Conservation (phyloP, 1,140 invertebrate species). For the Monochamus saltuarius region DNA sequence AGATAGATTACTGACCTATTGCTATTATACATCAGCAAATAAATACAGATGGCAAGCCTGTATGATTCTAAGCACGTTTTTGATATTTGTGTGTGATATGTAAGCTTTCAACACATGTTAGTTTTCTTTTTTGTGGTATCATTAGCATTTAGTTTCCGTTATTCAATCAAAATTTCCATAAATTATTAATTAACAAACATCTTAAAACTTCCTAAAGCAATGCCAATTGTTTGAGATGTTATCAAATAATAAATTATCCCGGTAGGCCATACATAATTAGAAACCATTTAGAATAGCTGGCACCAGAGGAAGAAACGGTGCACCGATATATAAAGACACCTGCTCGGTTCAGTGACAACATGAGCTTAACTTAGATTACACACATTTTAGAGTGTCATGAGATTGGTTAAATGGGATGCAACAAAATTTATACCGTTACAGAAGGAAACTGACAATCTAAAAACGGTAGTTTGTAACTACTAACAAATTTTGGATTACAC, state of each 20-base stretch:
- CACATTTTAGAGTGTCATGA: constrained; percentile 22
- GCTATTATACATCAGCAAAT: too few relatives aligned
- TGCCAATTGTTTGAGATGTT: constrained; percentile 16
- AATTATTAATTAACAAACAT: too few relatives aligned
- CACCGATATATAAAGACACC: constrained; percentile 15
- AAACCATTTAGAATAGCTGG: constrained; percentile 14
- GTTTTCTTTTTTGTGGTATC: too few relatives aligned
- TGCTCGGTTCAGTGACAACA: constrained; percentile 20
- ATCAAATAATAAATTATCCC: constrained; percentile 18
- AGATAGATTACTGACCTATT: too few relatives aligned
- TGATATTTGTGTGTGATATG: too few relatives aligned
- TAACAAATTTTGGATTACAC: too few relatives aligned
- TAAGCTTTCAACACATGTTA: too few relatives aligned
- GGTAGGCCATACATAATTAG: constrained; percentile 6
- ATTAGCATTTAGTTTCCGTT: too few relatives aligned
- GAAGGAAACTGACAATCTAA: constrained; percentile 11
- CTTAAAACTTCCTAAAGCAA: too few relatives aligned
- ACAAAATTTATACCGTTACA: constrained; percentile 2
- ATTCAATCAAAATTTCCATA: too few relatives aligned
- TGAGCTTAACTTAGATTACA: constrained; percentile 21
- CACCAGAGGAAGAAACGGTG: constrained; percentile 8
- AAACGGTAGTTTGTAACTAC: constrained; percentile 3
- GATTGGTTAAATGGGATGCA: constrained; percentile 14
- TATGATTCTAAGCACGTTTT: too few relatives aligned
- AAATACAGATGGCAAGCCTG: too few relatives aligned